Percentiles rank a stretch among this genome's conserved stretches.
phyloP scores from a whole-genome alignment of 2,113 vertebrate genomes.

The Hypocryptadius cinnamomeus region DNA sequence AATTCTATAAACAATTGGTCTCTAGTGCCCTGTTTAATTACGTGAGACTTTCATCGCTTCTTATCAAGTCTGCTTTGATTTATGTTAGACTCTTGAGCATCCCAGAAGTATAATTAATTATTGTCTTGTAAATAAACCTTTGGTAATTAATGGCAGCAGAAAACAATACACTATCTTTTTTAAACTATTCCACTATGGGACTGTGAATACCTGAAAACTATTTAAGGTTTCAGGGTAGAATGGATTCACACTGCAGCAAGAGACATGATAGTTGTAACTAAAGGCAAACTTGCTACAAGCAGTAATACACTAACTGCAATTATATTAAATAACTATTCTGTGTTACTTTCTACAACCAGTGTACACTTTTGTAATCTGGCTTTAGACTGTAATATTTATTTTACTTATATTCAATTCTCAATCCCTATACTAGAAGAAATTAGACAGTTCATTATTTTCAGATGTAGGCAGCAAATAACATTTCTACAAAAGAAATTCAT shows the following conservation, averaged over 20 bases:
- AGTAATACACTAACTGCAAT: neutral
- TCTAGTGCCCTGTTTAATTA: slow-evolving; percentile 98
- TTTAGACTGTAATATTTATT: neutral
- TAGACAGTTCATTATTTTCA: neutral
- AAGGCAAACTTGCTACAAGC: slow-evolving; percentile 5
- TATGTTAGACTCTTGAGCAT: slow-evolving; percentile 90
- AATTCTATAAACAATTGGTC: slow-evolving; percentile 98
- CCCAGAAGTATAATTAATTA: slow-evolving; percentile 99
- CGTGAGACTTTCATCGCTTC: slow-evolving; percentile 90
- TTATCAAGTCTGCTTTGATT: slow-evolving; percentile 95
- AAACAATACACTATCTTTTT: slow-evolving; percentile 72
- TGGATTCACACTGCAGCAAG: neutral
- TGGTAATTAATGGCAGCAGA: slow-evolving; percentile 78
- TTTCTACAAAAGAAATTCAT: neutral
- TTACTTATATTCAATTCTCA: slow-evolving; percentile 39
- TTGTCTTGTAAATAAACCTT: slow-evolving; percentile 90
- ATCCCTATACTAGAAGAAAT: slow-evolving; percentile 30
- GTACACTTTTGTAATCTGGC: slow-evolving; percentile 4
- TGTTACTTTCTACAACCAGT: neutral
- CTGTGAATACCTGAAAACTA: slow-evolving; percentile 12
- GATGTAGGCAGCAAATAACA: neutral
- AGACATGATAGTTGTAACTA: neutral
- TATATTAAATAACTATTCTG: neutral
- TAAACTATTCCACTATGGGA: slow-evolving; percentile 17
- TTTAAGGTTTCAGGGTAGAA: neutral